Conservation (phyloP, 30 jellyfish, hydroid and myxozoan genomes). For the Catostylus mosaicus region DNA sequence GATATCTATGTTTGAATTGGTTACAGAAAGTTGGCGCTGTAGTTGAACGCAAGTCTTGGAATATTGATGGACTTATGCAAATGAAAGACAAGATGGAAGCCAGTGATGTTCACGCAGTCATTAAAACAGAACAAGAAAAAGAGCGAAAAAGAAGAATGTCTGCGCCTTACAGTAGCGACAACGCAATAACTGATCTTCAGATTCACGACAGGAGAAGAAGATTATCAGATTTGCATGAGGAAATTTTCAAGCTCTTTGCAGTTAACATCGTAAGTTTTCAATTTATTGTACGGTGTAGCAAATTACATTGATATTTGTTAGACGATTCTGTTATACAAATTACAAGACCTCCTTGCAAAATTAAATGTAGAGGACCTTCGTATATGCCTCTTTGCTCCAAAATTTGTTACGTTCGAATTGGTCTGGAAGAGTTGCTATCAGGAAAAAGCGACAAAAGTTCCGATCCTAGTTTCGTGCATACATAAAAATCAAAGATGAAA, state of each 20-base stretch:
- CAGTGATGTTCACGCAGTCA: not conserved
- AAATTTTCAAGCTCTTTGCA: conserved; percentile 41
- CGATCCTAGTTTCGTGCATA: not conserved
- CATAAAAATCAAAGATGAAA: not conserved
- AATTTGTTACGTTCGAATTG: too few species aligned
- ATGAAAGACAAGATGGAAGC: conserved; percentile 17
- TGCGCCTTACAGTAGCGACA: conserved; percentile 43
- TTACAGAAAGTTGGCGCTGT: conserved; percentile 55
- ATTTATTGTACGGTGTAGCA: not conserved
- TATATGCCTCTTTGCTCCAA: too few species aligned
- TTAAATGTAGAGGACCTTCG: too few species aligned
- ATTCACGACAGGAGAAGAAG: conserved; percentile 32
- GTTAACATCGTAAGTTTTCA: conserved; percentile 36
- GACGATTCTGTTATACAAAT: too few species aligned
- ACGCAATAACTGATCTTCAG: conserved; percentile 47
- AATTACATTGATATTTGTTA: too few species aligned
- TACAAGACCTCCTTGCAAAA: too few species aligned
- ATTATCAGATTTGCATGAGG: conserved; percentile 53
- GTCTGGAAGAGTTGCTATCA: too few species aligned
- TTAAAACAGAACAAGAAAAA: conserved; percentile 27
- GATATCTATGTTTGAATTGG: not conserved
- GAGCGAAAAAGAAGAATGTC: conserved; percentile 52
- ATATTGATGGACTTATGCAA: conserved; percentile 9
- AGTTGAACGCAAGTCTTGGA: conserved; percentile 44
- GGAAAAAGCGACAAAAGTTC: too few species aligned